Percentiles rank a stretch among this genome's conserved stretches.
phyloP scores from a whole-genome alignment of 1,140 invertebrate genomes.

The Bradynema listronoti region DNA sequence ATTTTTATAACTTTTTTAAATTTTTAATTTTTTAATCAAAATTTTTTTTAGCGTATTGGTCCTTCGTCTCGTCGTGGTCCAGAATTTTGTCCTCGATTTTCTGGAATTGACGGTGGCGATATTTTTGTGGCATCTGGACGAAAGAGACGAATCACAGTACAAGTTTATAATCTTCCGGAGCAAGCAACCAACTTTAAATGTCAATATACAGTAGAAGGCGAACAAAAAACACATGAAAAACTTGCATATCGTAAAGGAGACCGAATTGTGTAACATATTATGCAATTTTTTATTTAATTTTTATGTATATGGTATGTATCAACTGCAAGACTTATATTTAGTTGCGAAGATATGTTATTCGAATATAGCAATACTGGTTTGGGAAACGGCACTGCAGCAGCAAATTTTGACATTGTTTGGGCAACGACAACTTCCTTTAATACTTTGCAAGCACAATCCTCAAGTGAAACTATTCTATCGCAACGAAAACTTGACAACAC shows the following conservation, averaged over 20 bases:
- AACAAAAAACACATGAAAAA: constrained; percentile 46
- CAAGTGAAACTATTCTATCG: neutral
- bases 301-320: too few species aligned
- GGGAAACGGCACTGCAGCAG: constrained; percentile 47
- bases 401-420: constrained; percentile 48
- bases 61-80: constrained; percentile 46
- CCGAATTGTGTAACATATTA: constrained; percentile 40
- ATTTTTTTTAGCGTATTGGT: constrained; percentile 44
- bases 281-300: too few species aligned
- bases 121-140: constrained; percentile 31
- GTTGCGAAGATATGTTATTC: constrained; percentile 53
- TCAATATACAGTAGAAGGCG: constrained; percentile 42
- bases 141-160: constrained; percentile 11
- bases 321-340: too few species aligned
- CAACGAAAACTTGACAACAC: constrained; percentile 25
- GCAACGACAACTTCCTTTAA: too few species aligned
- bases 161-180: constrained; percentile 30
- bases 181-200: constrained; percentile 54
- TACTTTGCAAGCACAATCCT: constrained; percentile 2
- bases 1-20: neutral
- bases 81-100: constrained; percentile 36
- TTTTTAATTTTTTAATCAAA: neutral
- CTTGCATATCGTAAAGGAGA: constrained; percentile 40
- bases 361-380: constrained; percentile 43
- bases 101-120: constrained; percentile 19